Base-by-base conservation (phyloP, 92 coral and sea anemone species). In the Actinernus sp. region DNA sequence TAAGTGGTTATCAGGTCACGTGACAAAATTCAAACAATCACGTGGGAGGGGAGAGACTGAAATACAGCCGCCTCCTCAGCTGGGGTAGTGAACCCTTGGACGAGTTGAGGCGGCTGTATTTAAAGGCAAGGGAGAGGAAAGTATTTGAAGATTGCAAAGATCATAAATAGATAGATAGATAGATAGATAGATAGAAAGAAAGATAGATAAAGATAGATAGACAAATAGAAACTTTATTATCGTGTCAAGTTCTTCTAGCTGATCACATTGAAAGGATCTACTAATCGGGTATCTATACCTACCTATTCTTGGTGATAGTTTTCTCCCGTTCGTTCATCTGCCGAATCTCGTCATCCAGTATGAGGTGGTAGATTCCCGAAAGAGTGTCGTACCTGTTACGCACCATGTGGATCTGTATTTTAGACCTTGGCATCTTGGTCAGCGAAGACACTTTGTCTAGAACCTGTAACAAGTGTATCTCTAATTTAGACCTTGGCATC, bases 301-400 rank as follows among this genome's bases (percentile, higher is more conserved):
- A 70, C 77, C 65, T 55, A 32, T 56, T 51, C 43, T 57, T 70
- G 21, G 9, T 41, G 31, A 49, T 52, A 19, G 66, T 25, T 57
- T 70, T 70, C 6, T 37, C 63, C 5, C 37, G 18, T 32, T 70
- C 66, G 21, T 29, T 56, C 8, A 26, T 59, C 4, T 65, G 55
- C 27, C 81, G 73, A 45, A 74, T 56, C 71, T 91, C 91, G 37
- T 91, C 92, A 50, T 91, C 94, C 29, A 94, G 41, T 3, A 88
- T 30, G 16, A 91, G 77, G 60, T 87, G 73, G 47, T 91, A 91
- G 14, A 91, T 88, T 6, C 94, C 97, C 12, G 88, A 83, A 1
- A 91, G 61, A 29, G 97, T 77, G 76, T 94, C 98, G 50, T 74
- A 85, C 22, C 93, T 63, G 17, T 88, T 80, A 60, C 78, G 82